Evolutionary conservation across 2,113 vertebrate species (phyloP).

Genomic region (Thalassoma bifasciatum): DNA sequence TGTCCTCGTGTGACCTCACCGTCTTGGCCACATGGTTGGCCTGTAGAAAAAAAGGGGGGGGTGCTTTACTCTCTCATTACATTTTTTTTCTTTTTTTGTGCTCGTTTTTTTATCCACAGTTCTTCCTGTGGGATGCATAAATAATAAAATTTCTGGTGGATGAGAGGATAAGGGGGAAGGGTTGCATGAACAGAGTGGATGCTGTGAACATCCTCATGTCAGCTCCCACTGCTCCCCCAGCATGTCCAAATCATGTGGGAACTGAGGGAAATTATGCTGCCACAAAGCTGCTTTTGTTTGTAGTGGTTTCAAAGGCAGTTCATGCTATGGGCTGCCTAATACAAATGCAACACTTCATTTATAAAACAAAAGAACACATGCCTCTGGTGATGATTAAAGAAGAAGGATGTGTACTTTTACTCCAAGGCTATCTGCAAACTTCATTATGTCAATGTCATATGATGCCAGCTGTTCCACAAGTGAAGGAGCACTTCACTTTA

Average conservation of each 20-base stretch:
- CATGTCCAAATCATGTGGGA: constrained; percentile 1
- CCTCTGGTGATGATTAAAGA: background rate
- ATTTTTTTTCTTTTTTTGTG: constrained; percentile 33
- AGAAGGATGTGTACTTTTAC: too few species aligned
- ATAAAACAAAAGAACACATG: background rate
- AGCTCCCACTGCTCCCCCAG: background rate
- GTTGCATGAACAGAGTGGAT: background rate
- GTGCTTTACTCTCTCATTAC: constrained; percentile 23
- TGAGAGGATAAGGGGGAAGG: constrained; percentile 23
- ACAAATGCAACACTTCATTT: background rate
- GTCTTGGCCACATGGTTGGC: constrained; percentile 61
- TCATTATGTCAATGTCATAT: too few species aligned
- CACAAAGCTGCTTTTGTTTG: background rate
- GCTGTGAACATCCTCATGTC: constrained; percentile 16
- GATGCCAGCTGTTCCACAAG: too few species aligned
- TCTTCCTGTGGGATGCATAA: constrained; percentile 26
- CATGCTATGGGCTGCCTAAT: background rate
- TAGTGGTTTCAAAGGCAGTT: constrained; percentile 2
- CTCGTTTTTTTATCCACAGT: constrained; percentile 15
- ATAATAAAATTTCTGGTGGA: constrained; percentile 10
- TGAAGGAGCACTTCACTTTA: too few species aligned
- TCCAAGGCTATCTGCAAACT: too few species aligned
- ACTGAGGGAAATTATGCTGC: constrained; percentile 2
- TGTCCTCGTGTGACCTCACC: constrained; percentile 76
- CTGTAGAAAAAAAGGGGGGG: constrained; percentile 51